Percentiles rank a stretch among this genome's conserved stretches.
phyloP scores from a whole-genome alignment of 2,888 invertebrate species.

The Dryomyza anilis region DNA sequence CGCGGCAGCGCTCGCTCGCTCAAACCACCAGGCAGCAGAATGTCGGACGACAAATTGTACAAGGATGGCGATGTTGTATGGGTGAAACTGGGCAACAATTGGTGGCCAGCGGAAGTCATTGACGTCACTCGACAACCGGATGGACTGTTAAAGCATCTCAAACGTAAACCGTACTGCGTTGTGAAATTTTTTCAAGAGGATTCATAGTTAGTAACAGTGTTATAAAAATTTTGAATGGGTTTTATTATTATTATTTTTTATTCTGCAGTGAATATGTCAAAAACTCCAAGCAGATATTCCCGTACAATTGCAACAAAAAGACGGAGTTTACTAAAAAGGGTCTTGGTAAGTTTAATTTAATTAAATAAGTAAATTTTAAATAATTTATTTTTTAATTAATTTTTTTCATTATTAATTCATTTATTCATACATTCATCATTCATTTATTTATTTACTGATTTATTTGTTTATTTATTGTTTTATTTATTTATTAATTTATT shows the following conservation, averaged over 20 bases:
- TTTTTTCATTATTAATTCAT: slow-evolving; percentile 21
- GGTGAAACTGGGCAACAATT: slow-evolving; percentile 80
- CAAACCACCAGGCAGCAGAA: slow-evolving; percentile 27
- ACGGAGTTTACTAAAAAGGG: slow-evolving; percentile 83
- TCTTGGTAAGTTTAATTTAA: slow-evolving; percentile 66
- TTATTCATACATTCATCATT: not conserved
- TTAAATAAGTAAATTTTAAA: not conserved
- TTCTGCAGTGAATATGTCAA: slow-evolving; percentile 81
- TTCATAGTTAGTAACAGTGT: slow-evolving; percentile 70
- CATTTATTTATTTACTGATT: too few species aligned
- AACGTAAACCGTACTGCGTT: slow-evolving; percentile 76
- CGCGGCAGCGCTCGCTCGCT: too few species aligned
- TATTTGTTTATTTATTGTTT: too few species aligned
- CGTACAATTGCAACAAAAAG: slow-evolving; percentile 79
- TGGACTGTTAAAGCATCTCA: slow-evolving; percentile 66
- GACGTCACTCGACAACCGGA: slow-evolving; percentile 71
- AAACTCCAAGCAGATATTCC: slow-evolving; percentile 72
- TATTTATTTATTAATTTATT: too few species aligned
- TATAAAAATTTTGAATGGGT: too few species aligned
- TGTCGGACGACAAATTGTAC: slow-evolving; percentile 49
- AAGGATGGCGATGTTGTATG: slow-evolving; percentile 81
- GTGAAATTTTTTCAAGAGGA: slow-evolving; percentile 87
- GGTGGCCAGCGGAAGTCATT: slow-evolving; percentile 87
- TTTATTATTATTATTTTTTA: slow-evolving; percentile 18
- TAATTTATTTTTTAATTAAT: not conserved